These are phyloP conservation scores for Drosophila takahashii DNA, from an alignment of 1,140 invertebrate genomes.

Conservation along the genomic window DNA sequence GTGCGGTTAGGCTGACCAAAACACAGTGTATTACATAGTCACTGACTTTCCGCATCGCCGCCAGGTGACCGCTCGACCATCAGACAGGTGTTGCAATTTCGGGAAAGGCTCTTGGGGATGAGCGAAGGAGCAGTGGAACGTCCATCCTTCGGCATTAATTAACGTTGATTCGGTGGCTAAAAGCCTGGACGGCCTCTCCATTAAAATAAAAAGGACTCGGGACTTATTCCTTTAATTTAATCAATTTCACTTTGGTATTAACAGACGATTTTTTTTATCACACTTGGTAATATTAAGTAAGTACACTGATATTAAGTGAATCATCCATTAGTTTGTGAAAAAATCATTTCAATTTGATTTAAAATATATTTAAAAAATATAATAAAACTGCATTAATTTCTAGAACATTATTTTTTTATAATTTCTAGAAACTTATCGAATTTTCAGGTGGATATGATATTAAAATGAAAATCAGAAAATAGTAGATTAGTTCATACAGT, in stretches of 20 bases:
- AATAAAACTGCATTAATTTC: too few species aligned
- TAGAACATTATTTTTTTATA: too few species aligned
- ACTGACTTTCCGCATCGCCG: conserved; percentile 72
- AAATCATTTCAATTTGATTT: too few species aligned
- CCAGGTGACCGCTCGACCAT: conserved; percentile 37
- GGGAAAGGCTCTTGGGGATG: conserved; percentile 9
- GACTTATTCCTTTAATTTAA: neutral
- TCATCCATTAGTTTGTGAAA: too few species aligned
- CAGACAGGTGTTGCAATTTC: conserved; percentile 64
- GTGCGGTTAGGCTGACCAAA: conserved; percentile 81
- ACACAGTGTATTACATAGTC: conserved; percentile 80
- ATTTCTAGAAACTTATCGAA: too few species aligned
- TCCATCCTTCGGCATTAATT: conserved; percentile 55
- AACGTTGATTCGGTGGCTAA: conserved; percentile 41
- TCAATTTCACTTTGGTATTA: neutral
- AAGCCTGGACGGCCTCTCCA: neutral
- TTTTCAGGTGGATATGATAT: too few species aligned
- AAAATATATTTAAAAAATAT: too few species aligned
- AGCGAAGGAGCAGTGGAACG: conserved; percentile 9
- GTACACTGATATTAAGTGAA: too few species aligned
- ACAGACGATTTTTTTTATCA: too few species aligned
- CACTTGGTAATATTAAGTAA: too few species aligned
- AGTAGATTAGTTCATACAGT: too few species aligned
- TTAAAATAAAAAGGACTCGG: neutral
- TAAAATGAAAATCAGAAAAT: too few species aligned